Conservation (phyloP, 1,140 invertebrate genomes). For the Macrocentrus cingulum region DNA sequence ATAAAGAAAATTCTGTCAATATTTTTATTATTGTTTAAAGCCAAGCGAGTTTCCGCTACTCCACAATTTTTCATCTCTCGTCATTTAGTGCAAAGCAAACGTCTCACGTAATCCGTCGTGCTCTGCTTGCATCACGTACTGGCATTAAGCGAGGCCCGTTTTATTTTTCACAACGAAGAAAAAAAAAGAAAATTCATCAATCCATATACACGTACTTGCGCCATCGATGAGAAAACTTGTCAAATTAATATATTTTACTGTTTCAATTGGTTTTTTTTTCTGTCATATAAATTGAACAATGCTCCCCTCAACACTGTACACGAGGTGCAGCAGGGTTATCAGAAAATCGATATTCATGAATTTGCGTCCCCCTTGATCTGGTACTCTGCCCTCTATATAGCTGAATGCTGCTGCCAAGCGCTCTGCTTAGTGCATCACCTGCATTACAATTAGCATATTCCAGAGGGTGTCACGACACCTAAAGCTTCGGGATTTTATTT, state of each 20-base stretch:
- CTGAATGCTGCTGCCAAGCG: not conserved
- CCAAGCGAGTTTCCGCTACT: no score
- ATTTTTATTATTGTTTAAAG: no score
- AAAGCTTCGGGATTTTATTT: not conserved
- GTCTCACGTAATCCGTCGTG: conserved; percentile 9
- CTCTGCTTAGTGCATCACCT: not conserved
- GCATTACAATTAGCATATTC: conserved; percentile 28
- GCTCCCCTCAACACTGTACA: no score
- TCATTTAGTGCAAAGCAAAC: conserved; percentile 7
- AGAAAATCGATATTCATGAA: conserved; percentile 4
- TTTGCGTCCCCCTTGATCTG: not conserved
- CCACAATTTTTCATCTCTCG: not conserved
- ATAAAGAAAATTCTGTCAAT: no score
- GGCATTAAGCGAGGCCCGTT: not conserved
- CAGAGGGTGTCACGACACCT: not conserved
- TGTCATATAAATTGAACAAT: no score
- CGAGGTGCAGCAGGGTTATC: not conserved
- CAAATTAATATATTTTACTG: no score
- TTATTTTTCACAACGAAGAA: no score
- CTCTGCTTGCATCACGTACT: conserved; percentile 12
- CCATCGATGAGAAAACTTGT: no score
- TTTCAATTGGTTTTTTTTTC: no score
- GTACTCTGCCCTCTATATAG: not conserved
- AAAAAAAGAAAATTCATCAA: no score
- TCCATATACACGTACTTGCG: no score